Percentiles rank a stretch among this genome's conserved stretches.
Evolutionary conservation across 2,797 vertebrate genomes (phyloP).

Genomic region (Esox lucius): DNA sequence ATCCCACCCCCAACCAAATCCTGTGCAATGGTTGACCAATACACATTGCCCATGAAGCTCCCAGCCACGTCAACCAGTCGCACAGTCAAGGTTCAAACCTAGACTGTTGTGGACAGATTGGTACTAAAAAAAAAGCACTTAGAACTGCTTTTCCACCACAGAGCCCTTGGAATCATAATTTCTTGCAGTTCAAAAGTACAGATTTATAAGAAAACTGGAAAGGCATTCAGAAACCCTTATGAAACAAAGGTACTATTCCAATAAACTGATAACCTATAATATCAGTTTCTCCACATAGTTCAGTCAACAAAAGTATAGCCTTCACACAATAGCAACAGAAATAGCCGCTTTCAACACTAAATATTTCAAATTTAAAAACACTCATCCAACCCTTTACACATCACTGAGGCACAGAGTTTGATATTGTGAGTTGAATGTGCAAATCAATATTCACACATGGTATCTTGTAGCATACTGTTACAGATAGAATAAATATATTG

Average conservation of each 20-base stretch:
- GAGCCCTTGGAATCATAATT: neutral
- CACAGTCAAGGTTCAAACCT: no score
- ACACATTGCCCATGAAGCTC: no score
- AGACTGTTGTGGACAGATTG: no score
- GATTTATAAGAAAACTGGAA: neutral
- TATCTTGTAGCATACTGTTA: neutral
- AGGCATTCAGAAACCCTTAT: neutral
- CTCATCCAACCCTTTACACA: neutral
- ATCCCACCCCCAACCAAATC: no score
- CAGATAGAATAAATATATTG: neutral
- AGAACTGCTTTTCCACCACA: no score
- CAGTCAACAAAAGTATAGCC: neutral
- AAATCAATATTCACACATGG: neutral
- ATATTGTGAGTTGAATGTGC: neutral
- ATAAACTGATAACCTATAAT: neutral
- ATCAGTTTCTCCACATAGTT: neutral
- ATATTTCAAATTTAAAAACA: neutral
- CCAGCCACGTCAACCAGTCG: no score
- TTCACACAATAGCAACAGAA: neutral
- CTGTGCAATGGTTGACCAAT: no score
- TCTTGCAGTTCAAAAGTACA: neutral
- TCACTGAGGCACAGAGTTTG: constrained; percentile 1
- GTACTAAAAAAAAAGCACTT: no score
- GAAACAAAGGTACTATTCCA: neutral
- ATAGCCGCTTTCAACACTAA: neutral